Percentiles rank a stretch among this genome's conserved stretches.
Evolutionary conservation across 2,113 vertebrate species (phyloP).

Genomic region (Lasiurus cinereus): DNA sequence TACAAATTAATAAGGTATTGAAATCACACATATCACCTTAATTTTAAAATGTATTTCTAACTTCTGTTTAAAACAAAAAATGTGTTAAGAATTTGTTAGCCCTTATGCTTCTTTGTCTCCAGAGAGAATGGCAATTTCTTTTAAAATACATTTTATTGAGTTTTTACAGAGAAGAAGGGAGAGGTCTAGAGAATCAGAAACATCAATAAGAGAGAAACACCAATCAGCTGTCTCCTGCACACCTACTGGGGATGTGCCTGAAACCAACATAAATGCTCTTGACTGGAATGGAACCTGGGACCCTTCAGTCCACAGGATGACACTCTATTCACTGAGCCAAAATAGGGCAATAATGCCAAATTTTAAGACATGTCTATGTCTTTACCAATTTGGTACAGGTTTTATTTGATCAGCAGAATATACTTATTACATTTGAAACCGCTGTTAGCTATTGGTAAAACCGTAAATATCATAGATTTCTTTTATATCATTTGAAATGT

Average conservation of each 20-base stretch:
- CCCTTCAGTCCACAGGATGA: too few species aligned
- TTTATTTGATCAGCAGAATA: background rate
- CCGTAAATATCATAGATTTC: background rate
- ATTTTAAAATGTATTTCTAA: constrained; percentile 52
- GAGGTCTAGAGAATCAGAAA: too few species aligned
- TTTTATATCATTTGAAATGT: background rate
- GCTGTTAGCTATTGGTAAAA: background rate
- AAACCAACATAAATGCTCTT: too few species aligned
- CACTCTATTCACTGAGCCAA: too few species aligned
- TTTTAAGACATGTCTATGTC: constrained; percentile 26
- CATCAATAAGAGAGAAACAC: too few species aligned
- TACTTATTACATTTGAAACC: constrained; percentile 22
- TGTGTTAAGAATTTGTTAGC: background rate
- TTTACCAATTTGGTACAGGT: constrained; percentile 36
- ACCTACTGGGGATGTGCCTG: too few species aligned
- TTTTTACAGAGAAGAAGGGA: too few species aligned
- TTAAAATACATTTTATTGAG: background rate
- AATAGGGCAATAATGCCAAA: background rate
- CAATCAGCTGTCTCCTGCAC: too few species aligned
- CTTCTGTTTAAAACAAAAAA: constrained; percentile 25
- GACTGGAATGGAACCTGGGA: too few species aligned
- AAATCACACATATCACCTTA: background rate
- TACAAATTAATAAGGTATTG: constrained; percentile 26
- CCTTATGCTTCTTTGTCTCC: background rate
- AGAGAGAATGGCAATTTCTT: constrained; percentile 36